Evolutionary conservation across 2,797 vertebrate genomes (phyloP).

Genomic region (Danio jaintianensis): DNA sequence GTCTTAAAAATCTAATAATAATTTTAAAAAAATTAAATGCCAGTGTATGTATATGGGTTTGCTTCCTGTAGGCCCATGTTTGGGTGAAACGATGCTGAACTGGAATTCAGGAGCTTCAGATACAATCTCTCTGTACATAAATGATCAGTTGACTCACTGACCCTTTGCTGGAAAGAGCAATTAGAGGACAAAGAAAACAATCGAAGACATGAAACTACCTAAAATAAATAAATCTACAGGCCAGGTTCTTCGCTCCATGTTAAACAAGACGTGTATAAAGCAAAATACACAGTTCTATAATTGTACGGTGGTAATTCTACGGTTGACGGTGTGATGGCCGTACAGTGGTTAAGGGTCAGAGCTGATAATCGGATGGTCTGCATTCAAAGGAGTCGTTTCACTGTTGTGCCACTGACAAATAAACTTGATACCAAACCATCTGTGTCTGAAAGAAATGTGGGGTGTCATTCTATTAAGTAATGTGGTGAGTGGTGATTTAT

Average conservation of each 20-base stretch:
- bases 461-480: background rate
- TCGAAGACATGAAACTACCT: conserved; percentile 71
- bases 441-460: conserved; percentile 74
- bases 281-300: conserved; percentile 31
- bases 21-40: too few species aligned
- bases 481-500: background rate
- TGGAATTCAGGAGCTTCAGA: conserved; percentile 71
- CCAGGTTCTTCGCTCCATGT: conserved; percentile 24
- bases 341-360: conserved; percentile 16
- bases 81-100: conserved; percentile 61
- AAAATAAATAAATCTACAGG: conserved; percentile 18
- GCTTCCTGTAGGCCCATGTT: conserved; percentile 66
- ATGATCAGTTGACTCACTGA: conserved; percentile 77
- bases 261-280: conserved; percentile 8
- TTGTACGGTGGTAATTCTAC: background rate
- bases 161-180: conserved; percentile 78
- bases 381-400: background rate
- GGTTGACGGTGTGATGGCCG: background rate
- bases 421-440: conserved; percentile 74
- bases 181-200: conserved; percentile 78
- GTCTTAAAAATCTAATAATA: too few species aligned
- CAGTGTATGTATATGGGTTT: background rate
- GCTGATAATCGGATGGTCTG: background rate
- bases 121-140: conserved; percentile 80
- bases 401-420: conserved; percentile 74